A percentile compares a stretch with the other conserved stretches of the same genome.
phyloP scores from a whole-genome alignment of 2,797 vertebrate genomes.

The Melanotaenia boesemani region DNA sequence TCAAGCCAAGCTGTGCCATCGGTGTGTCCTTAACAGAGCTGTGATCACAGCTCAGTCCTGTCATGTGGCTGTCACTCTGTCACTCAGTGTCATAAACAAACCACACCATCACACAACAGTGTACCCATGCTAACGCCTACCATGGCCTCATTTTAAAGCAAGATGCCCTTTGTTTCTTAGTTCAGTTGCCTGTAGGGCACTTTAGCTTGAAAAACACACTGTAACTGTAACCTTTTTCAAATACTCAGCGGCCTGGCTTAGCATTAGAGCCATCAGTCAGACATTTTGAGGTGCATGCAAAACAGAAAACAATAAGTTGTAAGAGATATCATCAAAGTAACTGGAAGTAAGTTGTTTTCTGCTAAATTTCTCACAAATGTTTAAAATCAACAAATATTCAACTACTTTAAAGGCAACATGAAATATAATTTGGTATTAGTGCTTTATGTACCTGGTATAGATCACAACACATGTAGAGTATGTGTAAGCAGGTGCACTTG shows the following conservation, averaged over 20 bases:
- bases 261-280: conserved; percentile 24
- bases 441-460: conserved; percentile 46
- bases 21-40: conserved; percentile 71
- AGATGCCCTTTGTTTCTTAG: conserved; percentile 36
- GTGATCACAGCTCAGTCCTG: conserved; percentile 76
- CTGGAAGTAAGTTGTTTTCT: neutral
- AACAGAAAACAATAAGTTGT: conserved; percentile 28
- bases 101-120: conserved; percentile 39
- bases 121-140: conserved; percentile 32
- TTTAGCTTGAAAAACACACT: conserved; percentile 24
- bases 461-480: conserved; percentile 39
- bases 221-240: conserved; percentile 16
- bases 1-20: conserved; percentile 67
- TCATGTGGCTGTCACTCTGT: conserved; percentile 79
- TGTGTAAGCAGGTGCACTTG: conserved; percentile 53
- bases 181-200: conserved; percentile 17
- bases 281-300: conserved; percentile 29
- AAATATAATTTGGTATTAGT: conserved; percentile 58
- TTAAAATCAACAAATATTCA: conserved; percentile 26
- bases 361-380: neutral
- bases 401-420: conserved; percentile 47
- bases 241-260: conserved; percentile 20
- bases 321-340: conserved; percentile 31
- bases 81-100: conserved; percentile 61
- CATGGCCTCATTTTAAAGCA: conserved; percentile 34